Conservation (phyloP, 35 echinoderm and acorn worm species). For the Apostichopus californicus region DNA sequence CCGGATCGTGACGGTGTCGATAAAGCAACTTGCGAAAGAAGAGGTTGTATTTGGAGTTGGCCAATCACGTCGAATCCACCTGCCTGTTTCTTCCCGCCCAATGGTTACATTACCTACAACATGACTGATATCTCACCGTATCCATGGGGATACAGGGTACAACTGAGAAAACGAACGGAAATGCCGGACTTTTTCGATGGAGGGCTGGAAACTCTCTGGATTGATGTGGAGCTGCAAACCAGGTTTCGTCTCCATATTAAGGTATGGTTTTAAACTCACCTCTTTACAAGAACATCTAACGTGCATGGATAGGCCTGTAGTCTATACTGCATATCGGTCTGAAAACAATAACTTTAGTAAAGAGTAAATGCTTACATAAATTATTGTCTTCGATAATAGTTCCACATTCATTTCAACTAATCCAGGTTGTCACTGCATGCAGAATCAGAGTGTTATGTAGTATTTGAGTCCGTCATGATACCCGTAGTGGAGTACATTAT, state of each 20-base stretch:
- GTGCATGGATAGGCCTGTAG: too few relatives aligned
- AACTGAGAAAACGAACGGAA: conserved; percentile 25
- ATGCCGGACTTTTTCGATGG: conserved; percentile 34
- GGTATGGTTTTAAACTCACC: not conserved
- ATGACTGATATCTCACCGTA: not conserved
- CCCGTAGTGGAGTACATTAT: too few relatives aligned
- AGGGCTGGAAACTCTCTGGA: not conserved
- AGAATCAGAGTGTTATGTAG: too few relatives aligned
- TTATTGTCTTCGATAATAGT: too few relatives aligned
- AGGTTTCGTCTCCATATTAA: conserved; percentile 6
- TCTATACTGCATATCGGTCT: too few relatives aligned
- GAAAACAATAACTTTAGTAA: too few relatives aligned
- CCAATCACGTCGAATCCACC: conserved; percentile 29
- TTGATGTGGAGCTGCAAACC: conserved; percentile 16
- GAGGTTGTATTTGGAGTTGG: conserved; percentile 63
- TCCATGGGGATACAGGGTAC: conserved; percentile 59
- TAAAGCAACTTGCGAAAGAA: conserved; percentile 49
- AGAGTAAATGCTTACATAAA: too few relatives aligned
- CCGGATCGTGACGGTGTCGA: conserved; percentile 46
- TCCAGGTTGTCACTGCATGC: too few relatives aligned
- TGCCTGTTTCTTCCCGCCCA: conserved; percentile 65
- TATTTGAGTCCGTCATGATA: too few relatives aligned
- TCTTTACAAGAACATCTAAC: too few relatives aligned
- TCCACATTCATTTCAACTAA: too few relatives aligned
- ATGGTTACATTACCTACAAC: conserved; percentile 63